phyloP scores from a whole-genome alignment of 1,140 invertebrate species.

The Bradynema listronoti region DNA sequence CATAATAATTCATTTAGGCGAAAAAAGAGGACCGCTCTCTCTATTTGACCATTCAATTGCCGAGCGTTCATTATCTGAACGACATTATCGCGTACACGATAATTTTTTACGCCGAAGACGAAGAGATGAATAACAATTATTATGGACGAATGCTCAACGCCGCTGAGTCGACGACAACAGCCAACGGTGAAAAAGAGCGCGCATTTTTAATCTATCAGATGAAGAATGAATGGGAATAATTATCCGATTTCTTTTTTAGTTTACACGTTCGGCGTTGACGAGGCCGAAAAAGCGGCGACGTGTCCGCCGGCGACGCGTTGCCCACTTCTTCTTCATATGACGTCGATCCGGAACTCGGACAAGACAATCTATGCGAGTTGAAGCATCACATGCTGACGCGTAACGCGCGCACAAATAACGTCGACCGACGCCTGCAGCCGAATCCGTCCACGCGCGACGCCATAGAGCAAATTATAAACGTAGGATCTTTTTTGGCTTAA shows the following conservation, averaged over 20 bases:
- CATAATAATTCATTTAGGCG: slow-evolving; percentile 26
- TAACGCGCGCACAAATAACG: slow-evolving; percentile 76
- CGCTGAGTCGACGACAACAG: too few species aligned
- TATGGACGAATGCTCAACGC: too few species aligned
- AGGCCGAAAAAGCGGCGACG: background rate
- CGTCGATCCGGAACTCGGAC: slow-evolving; percentile 80
- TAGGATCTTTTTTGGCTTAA: slow-evolving; percentile 3
- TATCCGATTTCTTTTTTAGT: too few species aligned
- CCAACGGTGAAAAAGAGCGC: too few species aligned
- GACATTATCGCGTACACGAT: slow-evolving; percentile 25
- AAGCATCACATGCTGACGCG: slow-evolving; percentile 93
- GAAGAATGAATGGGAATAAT: too few species aligned
- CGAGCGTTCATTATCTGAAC: slow-evolving; percentile 64
- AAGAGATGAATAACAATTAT: slow-evolving; percentile 6
- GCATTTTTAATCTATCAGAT: too few species aligned
- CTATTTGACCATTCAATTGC: slow-evolving; percentile 93
- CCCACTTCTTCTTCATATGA: slow-evolving; percentile 54
- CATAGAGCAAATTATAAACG: slow-evolving; percentile 54
- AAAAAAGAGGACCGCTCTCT: slow-evolving; percentile 70
- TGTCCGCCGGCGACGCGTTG: background rate
- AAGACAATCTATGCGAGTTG: slow-evolving; percentile 77
- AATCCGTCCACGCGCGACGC: slow-evolving; percentile 76
- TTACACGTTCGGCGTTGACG: too few species aligned
- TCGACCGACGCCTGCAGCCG: slow-evolving; percentile 86
- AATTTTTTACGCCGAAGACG: slow-evolving; percentile 32